Conservation (phyloP, 2,797 vertebrate species). For the Manis pentadactyla region DNA sequence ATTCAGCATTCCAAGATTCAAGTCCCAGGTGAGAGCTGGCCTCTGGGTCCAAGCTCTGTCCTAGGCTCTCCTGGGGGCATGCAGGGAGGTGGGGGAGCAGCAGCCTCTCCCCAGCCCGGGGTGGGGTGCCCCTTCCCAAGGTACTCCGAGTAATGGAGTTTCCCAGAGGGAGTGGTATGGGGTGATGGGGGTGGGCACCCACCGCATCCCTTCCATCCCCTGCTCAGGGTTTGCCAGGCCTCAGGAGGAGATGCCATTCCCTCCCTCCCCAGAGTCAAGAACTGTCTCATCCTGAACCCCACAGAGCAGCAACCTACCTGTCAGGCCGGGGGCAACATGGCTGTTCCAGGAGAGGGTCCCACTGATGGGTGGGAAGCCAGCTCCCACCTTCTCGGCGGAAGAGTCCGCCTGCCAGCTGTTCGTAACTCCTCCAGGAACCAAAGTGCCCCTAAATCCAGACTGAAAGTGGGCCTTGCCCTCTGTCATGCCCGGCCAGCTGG, state of each 20-base stretch:
- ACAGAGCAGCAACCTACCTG: not conserved
- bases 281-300: not conserved
- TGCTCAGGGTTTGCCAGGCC: not conserved
- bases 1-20: not conserved
- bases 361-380: too few species aligned
- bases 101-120: not conserved
- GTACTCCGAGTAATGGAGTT: not conserved
- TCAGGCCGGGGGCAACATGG: not conserved
- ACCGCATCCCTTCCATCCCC: rapidly evolving
- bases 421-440: not conserved
- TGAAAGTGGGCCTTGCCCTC: too few species aligned
- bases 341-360: too few species aligned
- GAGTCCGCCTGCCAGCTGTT: not conserved
- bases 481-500: rapidly evolving
- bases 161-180: not conserved
- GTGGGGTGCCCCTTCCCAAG: not conserved
- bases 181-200: rapidly evolving
- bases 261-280: not conserved
- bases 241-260: not conserved
- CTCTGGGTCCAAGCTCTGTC: not conserved
- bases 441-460: not conserved
- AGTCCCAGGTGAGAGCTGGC: not conserved
- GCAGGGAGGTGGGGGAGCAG: not conserved
- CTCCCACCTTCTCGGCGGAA: not conserved
- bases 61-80: not conserved